Base-by-base conservation (phyloP, 2,888 invertebrate species). In the Nezara viridula region DNA sequence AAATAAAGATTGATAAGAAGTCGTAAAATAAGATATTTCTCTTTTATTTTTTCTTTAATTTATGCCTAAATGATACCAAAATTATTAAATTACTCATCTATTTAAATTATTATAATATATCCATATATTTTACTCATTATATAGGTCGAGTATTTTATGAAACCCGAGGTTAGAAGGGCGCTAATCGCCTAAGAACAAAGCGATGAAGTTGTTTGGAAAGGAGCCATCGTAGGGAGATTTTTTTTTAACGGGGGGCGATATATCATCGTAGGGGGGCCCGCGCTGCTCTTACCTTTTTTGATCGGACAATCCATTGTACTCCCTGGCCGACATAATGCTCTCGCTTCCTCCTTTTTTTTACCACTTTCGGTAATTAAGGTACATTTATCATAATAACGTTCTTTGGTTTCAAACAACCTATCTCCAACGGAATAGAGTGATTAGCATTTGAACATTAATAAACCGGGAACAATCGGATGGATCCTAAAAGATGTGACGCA, bases 131-230 rank as follows among this genome's bases (percentile, higher is more conserved):
- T 27, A 60, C 27, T 60, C 27, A 60, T 60, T 27, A 27, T 2
- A 16, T 60, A 27, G 60, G 2, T n/a, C 3, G 14, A 60, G 60
- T 60, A 27, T 60, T 60, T 60, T 60, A 60, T n/a, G 5, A 27
- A 27, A 3, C 3, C 60, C 24, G 4, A 60, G 60, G 12, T 14
- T 14, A 2, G 27, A 27, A n/a, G 2, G 60, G 2, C 27, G 12
- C 60, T 60, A 60, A 60, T 60, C 27, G 60, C 60, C 60, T 27
- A 60, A 60, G 60, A 27, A 60, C 60, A 60, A 60, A 60, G 60
- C 60, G 60, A 60, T 60, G 60, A 60, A 60, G 60, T 60, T 60
- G 60, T 60, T 60, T 60, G 60, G 60, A 60, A 60, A 27, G 60
- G 60, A 60, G 60, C 60, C 60, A 60, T 55, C 55, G 55, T 9